Evolutionary conservation across 1,140 invertebrate genomes (phyloP), one percentile per base, ranked within the genome.

Genomic region (Pseudomyrmex cubaensis): DNA sequence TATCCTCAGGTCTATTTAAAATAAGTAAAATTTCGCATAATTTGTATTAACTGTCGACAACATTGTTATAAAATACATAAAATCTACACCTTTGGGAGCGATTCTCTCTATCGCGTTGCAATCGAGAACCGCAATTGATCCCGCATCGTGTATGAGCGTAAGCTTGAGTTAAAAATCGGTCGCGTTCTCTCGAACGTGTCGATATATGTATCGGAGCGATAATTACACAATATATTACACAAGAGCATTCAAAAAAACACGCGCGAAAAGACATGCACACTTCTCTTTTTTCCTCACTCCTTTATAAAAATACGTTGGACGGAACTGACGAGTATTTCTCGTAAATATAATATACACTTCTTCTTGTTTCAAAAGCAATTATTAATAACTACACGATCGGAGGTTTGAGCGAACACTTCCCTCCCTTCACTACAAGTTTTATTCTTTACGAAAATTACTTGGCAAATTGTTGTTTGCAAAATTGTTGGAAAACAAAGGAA

Each of bases 271-370:
- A 76, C 63, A 84, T 70, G 73, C 80, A 82, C 67, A 70, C 35
- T 70, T 77, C 44, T 75, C 61, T 69, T 50, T 63, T 87, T 89
- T 84, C 56, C 64, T 87, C 20, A 80, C 46, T 72, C 52, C 83
- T 85, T 92, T 93, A 93, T 62, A 93, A 93, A 93, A 92, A 93
- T 93, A 93, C 88, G 89, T 88, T 92, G 93, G 93, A 93, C 92
- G 93, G 92, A 93, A 87, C 85, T 61, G 74, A 90, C 85, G 85
- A 85, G 83, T 87, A 70, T 83, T 35, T 63, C 86, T 83, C 78
- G 84, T 86, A 48, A 78, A 46, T 77, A 35, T 35, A 35, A 35
- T 35, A 35, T 35, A 35, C 5, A 35, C 56, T 80, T 48, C 22
- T 61, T 20, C 35, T n/a, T 25, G 7, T 72, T 80, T 70, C 22